Base-by-base conservation (phyloP, 1,140 invertebrate species). In the Drosophila arawakana region DNA sequence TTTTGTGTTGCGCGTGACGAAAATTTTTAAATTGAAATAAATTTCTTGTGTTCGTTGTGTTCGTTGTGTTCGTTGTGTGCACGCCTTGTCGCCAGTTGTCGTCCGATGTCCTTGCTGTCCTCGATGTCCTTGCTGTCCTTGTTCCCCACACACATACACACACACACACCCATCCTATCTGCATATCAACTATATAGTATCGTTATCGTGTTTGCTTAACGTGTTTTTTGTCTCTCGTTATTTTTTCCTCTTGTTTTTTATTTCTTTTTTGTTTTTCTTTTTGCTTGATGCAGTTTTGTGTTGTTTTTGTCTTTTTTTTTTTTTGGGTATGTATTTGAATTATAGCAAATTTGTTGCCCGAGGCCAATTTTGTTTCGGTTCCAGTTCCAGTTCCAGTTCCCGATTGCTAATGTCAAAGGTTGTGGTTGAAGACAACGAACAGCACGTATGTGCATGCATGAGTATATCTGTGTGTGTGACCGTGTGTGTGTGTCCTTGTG, bases 1-100 rank as follows among this genome's bases (percentile, higher is more conserved):
- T 82, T 88, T 72, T 80, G 70, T 88, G 80, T 70, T 67, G 84
- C 82, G 84, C 84, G 84, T 88, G 84, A 84, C 84, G 77, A 84
- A 88, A 89, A 88, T 88, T 89, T 88, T 88, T 88, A 88, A 88
- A 88, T 88, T 88, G 84, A 89, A 84, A 88, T 88, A 88, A 84
- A 88, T 81, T 88, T 84, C 25, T 72, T 79, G 61, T 69, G 68
- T 44, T 68, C 21, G 46, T 55, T 61, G 39, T 72, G 57, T 44
- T 68, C 21, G 46, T 55, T 61, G 39, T 72, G 57, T 44, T 68
- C 21, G 46, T 55, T 61, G 39, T 72, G 57, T 59, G 54, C 65
- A 44, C 55, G 54, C 55, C 65, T 68, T 73, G 71, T 61, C 41
- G 62, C 69, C 46, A 34, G 35, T 69, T 77, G 63, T 72, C 41